Evolutionary conservation across 2,113 vertebrate species (phyloP), one percentile per base, ranked within the genome.

Genomic region (Pavo muticus): DNA sequence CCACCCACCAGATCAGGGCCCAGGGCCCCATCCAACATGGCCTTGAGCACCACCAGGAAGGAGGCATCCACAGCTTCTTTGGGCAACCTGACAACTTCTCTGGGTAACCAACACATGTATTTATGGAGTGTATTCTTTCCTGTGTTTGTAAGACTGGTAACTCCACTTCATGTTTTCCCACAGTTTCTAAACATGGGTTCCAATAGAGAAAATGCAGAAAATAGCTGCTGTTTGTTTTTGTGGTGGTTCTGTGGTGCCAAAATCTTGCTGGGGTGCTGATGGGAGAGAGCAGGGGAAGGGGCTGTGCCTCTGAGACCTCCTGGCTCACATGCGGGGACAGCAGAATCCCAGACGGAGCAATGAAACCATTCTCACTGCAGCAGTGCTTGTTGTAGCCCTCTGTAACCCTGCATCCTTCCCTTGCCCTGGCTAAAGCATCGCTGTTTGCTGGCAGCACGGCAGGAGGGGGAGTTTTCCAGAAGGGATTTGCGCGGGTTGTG

Each of bases 261-360:
- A 14, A 42, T 81, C 0, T 0, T 68, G 27, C 44, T 17, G 35
- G 27, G 32, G 2, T 54, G 21, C 25, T 91, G 32, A 12, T 16
- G 7, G 91, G 45, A 83, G 56, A 64, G 39, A 56, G 29, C 39
- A 77, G 32, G 47, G 56, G 32, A 90, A 48, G 48, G 11, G 39
- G 11, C 39, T 7, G 30, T 78, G 20, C 9, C 8, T 35, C 45
- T 27, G 42, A 67, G 72, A 50, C 17, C 35, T 83, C 45, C 52
- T 67, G 42, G 50, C 63, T 32, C n/a, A 5, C 0, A 0, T n/a
- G 0, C 44, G 44, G 42, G 59, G n/a, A 40, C 50, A 59, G 14
- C 2, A 2, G 10, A 61, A 81, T 77, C 39, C 68, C 37, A 65
- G 40, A 77, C 3, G 32, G 10, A 57, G 13, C 15, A 83, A 35